These are phyloP conservation scores for Chloropsis cyanopogon DNA, from an alignment of 2,113 vertebrate genomes.

Conservation along the genomic window DNA sequence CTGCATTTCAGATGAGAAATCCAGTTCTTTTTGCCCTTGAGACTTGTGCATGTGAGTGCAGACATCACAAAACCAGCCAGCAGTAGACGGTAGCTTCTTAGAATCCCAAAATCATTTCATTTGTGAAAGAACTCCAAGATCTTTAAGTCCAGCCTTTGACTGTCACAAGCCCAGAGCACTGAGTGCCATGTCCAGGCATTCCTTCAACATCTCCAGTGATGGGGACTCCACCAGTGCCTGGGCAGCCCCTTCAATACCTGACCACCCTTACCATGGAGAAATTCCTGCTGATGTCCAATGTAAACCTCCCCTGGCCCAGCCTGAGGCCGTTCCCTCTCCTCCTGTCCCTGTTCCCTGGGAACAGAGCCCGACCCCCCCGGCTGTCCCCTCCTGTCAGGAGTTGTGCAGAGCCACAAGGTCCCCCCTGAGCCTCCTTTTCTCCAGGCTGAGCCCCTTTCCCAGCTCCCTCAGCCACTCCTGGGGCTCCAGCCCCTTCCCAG, in stretches of 20 bases:
- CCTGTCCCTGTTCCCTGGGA: neutral
- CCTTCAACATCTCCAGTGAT: neutral
- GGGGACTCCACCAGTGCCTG: neutral
- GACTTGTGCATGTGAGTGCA: neutral
- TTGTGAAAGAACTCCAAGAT: neutral
- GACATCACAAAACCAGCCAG: neutral
- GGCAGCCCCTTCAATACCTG: neutral
- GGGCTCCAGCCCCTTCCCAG: neutral
- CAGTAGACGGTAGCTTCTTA: neutral
- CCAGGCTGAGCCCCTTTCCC: neutral
- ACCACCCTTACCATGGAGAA: fast-evolving
- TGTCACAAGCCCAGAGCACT: neutral
- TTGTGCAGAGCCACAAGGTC: neutral
- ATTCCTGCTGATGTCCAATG: fast-evolving
- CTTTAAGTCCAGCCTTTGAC: neutral
- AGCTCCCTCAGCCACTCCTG: no score
- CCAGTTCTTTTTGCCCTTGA: neutral
- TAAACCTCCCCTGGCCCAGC: neutral
- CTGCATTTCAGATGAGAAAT: neutral
- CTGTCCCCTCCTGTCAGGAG: neutral
- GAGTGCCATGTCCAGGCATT: fast-evolving
- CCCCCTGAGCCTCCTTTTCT: neutral
- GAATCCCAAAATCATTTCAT: neutral
- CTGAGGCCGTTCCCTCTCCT: neutral
- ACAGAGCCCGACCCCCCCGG: fast-evolving